Percentiles rank a stretch among this genome's conserved stretches.
These are phyloP conservation scores for Pherbina coryleti DNA, from an alignment of 2,888 invertebrate species.

Conservation along the genomic window DNA sequence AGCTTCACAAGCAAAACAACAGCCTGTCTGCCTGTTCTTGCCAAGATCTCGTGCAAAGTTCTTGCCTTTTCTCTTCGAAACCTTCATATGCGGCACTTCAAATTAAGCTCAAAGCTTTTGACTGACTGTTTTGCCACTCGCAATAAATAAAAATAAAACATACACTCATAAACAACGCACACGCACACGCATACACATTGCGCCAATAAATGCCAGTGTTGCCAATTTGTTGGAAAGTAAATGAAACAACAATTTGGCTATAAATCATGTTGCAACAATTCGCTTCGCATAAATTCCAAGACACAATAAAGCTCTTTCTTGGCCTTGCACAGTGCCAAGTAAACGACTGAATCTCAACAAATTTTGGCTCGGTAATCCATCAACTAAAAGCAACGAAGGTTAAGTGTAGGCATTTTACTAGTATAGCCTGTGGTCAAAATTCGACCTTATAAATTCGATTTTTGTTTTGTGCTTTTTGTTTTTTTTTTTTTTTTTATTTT, in stretches of 20 bases:
- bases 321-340: not conserved
- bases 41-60: not conserved
- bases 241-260: conserved; percentile 6
- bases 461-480: too few relatives aligned
- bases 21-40: not conserved
- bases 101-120: not conserved
- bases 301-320: not conserved
- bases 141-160: not conserved
- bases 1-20: not conserved
- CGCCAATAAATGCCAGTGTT: conserved; percentile 14
- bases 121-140: not conserved
- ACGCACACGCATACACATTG: not conserved
- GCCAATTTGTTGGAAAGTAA: conserved; percentile 22
- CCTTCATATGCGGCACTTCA: not conserved
- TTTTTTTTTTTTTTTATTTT: too few relatives aligned
- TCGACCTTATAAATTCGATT: too few relatives aligned
- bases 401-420: too few relatives aligned
- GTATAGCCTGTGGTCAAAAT: too few relatives aligned
- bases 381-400: too few relatives aligned
- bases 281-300: not conserved
- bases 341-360: too few relatives aligned
- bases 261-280: conserved; percentile 21
- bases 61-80: not conserved
- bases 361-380: too few relatives aligned
- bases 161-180: not conserved